Percentiles rank a stretch among this genome's conserved stretches.
phyloP scores from a whole-genome alignment of 2,888 invertebrate species.

The Tachystola acroxantha region DNA sequence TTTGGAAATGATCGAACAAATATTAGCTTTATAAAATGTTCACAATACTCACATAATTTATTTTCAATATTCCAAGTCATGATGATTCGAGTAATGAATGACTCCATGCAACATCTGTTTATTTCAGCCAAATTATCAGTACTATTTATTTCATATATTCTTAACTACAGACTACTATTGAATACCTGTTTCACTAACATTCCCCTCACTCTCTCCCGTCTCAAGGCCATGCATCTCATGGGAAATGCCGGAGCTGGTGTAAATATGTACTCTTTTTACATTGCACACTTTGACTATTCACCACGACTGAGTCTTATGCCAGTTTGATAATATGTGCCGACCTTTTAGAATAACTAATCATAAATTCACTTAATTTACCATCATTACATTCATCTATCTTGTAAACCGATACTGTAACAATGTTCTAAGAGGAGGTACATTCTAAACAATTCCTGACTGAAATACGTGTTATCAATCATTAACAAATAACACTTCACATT shows the following conservation, averaged over 20 bases:
- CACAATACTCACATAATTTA: no score
- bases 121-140: no score
- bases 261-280: conserved; percentile 82
- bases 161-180: not conserved
- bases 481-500: conserved; percentile 5
- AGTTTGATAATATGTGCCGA: conserved; percentile 31
- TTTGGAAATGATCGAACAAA: no score
- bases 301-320: conserved; percentile 33
- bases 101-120: not conserved
- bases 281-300: conserved; percentile 64
- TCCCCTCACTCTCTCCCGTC: conserved; percentile 59
- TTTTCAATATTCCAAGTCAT: no score
- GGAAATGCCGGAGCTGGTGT: conserved; percentile 93
- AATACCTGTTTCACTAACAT: conserved; percentile 50
- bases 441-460: conserved; percentile 29
- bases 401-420: conserved; percentile 4
- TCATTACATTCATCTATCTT: not conserved
- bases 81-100: no score
- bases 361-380: conserved; percentile 7
- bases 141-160: conserved; percentile 2
- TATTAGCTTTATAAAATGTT: no score
- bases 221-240: conserved; percentile 95
- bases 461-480: conserved; percentile 30
- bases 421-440: conserved; percentile 34
- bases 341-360: conserved; percentile 25